These are phyloP conservation scores for Phengaris arion DNA, from an alignment of 2,888 invertebrate species.

Conservation along the genomic window DNA sequence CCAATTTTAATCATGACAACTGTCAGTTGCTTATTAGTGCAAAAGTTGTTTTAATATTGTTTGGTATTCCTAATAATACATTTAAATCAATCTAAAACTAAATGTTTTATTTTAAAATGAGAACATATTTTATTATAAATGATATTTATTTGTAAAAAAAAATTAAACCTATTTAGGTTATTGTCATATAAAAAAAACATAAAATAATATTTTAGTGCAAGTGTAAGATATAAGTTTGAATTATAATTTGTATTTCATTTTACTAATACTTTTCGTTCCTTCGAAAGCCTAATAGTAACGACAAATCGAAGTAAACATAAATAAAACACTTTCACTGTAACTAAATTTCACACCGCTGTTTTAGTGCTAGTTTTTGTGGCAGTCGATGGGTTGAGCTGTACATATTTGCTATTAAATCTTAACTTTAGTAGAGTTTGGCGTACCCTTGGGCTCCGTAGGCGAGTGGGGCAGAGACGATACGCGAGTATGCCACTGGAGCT, in stretches of 20 bases:
- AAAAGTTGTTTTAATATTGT: too few relatives aligned
- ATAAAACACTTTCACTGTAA: not conserved
- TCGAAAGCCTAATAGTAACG: not conserved
- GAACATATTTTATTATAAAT: not conserved
- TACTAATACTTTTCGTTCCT: not conserved
- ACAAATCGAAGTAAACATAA: not conserved
- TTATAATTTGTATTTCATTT: not conserved
- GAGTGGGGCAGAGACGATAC: not conserved
- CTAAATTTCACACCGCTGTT: not conserved
- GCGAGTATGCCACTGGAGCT: not conserved
- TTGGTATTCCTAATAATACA: too few relatives aligned
- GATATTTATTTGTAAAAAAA: not conserved
- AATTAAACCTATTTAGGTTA: not conserved
- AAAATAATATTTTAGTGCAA: not conserved
- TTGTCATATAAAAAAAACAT: not conserved
- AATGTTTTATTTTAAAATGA: not conserved
- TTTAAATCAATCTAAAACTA: too few relatives aligned
- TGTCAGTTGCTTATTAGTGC: too few relatives aligned
- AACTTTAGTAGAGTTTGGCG: not conserved
- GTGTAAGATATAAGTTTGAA: too few relatives aligned
- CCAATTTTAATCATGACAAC: too few relatives aligned
- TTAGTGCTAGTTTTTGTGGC: not conserved
- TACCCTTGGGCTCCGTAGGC: not conserved
- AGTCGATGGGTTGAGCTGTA: conserved; percentile 25
- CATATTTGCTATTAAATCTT: not conserved